These are phyloP conservation scores for Pheucticus melanocephalus DNA, from an alignment of 2,113 vertebrate species.

Conservation along the genomic window DNA sequence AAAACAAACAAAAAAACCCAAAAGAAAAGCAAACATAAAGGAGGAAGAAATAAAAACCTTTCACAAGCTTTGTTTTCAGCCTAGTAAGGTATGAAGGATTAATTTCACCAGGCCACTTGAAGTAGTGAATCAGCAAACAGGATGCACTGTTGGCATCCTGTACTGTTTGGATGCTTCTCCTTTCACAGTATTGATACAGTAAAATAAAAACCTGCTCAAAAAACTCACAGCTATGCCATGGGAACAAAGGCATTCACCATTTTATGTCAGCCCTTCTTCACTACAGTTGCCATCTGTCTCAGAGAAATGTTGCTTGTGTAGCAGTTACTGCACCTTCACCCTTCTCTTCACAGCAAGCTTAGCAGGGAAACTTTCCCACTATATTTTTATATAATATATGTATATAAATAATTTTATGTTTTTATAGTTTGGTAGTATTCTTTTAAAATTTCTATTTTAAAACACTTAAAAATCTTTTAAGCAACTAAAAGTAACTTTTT, in stretches of 20 bases:
- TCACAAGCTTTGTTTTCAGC: slow-evolving; percentile 65
- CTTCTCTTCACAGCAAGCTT: slow-evolving; percentile 68
- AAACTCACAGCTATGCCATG: slow-evolving; percentile 15
- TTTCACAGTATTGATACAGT: slow-evolving; percentile 73
- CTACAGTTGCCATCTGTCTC: slow-evolving; percentile 43
- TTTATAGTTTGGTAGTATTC: slow-evolving; percentile 73
- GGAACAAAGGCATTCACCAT: not conserved
- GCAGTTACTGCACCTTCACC: slow-evolving; percentile 66
- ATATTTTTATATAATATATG: slow-evolving; percentile 70
- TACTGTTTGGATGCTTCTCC: slow-evolving; percentile 19
- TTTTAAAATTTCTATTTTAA: slow-evolving; percentile 73
- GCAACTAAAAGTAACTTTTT: slow-evolving; percentile 70
- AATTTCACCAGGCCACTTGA: slow-evolving; percentile 18
- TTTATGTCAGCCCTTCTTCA: slow-evolving; percentile 9
- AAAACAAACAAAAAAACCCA: not conserved
- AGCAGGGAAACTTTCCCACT: slow-evolving; percentile 69
- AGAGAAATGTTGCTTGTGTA: slow-evolving; percentile 43
- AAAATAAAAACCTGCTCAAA: slow-evolving; percentile 31
- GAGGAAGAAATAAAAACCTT: slow-evolving; percentile 14
- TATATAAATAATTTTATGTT: slow-evolving; percentile 71
- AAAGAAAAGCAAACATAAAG: not conserved
- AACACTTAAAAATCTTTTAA: slow-evolving; percentile 67
- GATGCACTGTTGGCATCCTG: not conserved
- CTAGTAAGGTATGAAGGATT: slow-evolving; percentile 29
- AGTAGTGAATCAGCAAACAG: slow-evolving; percentile 42